phyloP scores from a whole-genome alignment of 2,797 vertebrate genomes.

The Tadarida brasiliensis region DNA sequence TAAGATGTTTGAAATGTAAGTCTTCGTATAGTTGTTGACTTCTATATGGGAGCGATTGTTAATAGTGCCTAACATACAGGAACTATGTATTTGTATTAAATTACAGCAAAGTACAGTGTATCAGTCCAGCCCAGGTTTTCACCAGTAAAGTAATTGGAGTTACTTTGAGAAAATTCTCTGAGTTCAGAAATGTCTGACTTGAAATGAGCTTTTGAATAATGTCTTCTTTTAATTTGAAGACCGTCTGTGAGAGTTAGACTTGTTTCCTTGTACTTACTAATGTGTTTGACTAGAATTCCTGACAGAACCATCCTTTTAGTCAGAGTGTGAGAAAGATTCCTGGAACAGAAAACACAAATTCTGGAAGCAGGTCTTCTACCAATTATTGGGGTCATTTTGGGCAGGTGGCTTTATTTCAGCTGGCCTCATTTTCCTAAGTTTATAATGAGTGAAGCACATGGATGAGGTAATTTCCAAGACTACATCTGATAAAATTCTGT shows the following conservation, averaged over 20 bases:
- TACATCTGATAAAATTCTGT: slow-evolving; percentile 20
- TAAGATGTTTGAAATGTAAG: neutral
- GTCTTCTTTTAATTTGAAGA: slow-evolving; percentile 57
- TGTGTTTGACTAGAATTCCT: slow-evolving; percentile 42
- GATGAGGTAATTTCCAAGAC: slow-evolving; percentile 52
- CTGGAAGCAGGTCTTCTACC: neutral
- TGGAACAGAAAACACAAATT: slow-evolving; percentile 25
- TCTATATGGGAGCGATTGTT: neutral
- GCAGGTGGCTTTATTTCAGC: slow-evolving; percentile 41
- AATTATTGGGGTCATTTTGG: slow-evolving; percentile 37
- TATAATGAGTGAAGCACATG: slow-evolving; percentile 8
- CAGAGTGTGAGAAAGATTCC: slow-evolving; percentile 3
- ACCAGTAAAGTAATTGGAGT: neutral
- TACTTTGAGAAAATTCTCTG: slow-evolving; percentile 40
- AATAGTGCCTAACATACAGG: neutral
- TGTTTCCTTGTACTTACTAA: slow-evolving; percentile 49
- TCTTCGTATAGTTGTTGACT: neutral
- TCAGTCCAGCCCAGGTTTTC: neutral
- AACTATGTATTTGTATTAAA: neutral
- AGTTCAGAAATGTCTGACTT: slow-evolving; percentile 40
- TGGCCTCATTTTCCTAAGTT: slow-evolving; percentile 37
- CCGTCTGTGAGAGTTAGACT: slow-evolving; percentile 31
- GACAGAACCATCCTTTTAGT: slow-evolving; percentile 47
- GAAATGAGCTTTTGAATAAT: slow-evolving; percentile 60
- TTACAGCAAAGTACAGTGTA: neutral